These are phyloP conservation scores for Euglossa dilemma DNA, from an alignment of 1,140 invertebrate species.

Conservation along the genomic window DNA sequence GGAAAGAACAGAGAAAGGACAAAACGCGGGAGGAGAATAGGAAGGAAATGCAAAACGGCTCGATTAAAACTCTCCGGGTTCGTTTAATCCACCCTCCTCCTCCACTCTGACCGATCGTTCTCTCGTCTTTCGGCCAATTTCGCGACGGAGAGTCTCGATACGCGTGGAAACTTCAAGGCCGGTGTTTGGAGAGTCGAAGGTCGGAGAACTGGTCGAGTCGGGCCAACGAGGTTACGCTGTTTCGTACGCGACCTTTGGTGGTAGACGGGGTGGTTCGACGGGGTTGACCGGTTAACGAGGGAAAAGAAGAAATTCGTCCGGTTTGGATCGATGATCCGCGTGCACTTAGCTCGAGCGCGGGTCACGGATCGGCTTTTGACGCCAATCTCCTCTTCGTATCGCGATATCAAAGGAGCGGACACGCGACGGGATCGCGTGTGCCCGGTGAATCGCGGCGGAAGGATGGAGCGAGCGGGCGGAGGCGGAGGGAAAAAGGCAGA, in stretches of 20 bases:
- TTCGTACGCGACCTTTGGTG: no score
- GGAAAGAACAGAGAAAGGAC: neutral
- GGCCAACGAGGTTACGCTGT: no score
- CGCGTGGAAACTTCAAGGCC: no score
- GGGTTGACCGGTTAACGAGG: no score
- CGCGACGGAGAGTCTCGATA: neutral
- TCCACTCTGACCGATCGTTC: no score
- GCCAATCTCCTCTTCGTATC: neutral
- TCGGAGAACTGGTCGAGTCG: no score
- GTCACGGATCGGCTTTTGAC: neutral
- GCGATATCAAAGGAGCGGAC: constrained; percentile 8
- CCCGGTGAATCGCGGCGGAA: constrained; percentile 8
- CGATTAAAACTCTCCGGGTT: constrained; percentile 55
- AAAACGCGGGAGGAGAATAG: neutral
- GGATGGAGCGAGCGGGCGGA: neutral
- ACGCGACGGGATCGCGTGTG: constrained; percentile 46
- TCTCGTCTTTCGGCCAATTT: neutral
- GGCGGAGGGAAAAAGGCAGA: constrained; percentile 26
- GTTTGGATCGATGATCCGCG: neutral
- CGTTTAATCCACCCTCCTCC: constrained; percentile 44
- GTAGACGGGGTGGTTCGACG: no score
- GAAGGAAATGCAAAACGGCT: constrained; percentile 38
- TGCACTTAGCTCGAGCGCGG: neutral
- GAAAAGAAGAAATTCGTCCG: no score
- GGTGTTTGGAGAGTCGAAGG: no score